phyloP scores from a whole-genome alignment of 2,113 vertebrate species.

The Gymnobelideus leadbeateri region DNA sequence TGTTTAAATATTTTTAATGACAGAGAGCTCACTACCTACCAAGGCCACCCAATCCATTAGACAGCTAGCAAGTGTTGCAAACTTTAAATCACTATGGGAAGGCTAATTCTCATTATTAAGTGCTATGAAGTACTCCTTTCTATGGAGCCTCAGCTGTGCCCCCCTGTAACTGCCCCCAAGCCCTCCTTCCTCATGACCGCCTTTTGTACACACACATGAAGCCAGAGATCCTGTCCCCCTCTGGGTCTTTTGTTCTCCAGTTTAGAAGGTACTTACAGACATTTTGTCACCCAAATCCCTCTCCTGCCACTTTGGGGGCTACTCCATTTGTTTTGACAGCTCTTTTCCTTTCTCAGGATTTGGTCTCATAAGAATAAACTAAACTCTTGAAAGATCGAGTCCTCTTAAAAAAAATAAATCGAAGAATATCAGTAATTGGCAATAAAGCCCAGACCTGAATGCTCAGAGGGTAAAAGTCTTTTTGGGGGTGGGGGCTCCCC shows the following conservation, averaged over 20 bases:
- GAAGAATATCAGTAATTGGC: slow-evolving; percentile 66
- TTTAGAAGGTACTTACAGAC: slow-evolving; percentile 45
- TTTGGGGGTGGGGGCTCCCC: slow-evolving; percentile 8
- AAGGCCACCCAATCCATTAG: background rate
- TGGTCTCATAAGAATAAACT: slow-evolving; percentile 73
- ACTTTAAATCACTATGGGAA: background rate
- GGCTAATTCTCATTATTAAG: background rate
- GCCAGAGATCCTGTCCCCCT: background rate
- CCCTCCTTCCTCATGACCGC: background rate
- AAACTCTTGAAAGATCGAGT: slow-evolving; percentile 57
- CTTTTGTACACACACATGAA: background rate
- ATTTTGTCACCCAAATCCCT: background rate
- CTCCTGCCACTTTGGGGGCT: background rate
- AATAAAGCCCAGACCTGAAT: slow-evolving; percentile 42
- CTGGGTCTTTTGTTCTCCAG: slow-evolving; percentile 13
- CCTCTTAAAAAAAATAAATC: slow-evolving; percentile 65
- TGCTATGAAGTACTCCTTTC: background rate
- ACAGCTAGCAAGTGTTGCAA: background rate
- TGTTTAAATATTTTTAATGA: background rate
- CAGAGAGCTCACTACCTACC: background rate
- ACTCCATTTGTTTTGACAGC: slow-evolving; percentile 55
- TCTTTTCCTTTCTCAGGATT: slow-evolving; percentile 47
- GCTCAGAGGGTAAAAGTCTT: slow-evolving; percentile 66
- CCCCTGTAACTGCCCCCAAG: background rate
- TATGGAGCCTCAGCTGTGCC: background rate